phyloP scores from a whole-genome alignment of 2,888 invertebrate genomes.

The Yponomeuta evonymella region DNA sequence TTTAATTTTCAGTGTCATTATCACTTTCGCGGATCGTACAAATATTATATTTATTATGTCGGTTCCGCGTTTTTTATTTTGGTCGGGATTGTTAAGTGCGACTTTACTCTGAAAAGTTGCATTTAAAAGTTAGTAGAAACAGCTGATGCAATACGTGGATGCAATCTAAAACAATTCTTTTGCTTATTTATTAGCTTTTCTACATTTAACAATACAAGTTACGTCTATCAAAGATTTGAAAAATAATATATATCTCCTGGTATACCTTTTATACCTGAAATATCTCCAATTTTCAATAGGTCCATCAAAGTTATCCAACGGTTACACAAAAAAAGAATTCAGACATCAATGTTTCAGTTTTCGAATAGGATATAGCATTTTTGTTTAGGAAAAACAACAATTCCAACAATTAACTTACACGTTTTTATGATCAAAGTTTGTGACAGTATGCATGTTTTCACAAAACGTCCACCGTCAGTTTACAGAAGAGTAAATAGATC shows the following conservation, averaged over 20 bases:
- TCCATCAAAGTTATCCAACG: background rate
- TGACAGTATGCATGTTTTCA: conserved; percentile 12
- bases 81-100: background rate
- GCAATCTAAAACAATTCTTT: conserved; percentile 6
- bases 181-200: too few species aligned
- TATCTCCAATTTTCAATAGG: conserved; percentile 10
- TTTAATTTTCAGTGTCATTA: conserved; percentile 76
- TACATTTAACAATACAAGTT: too few species aligned
- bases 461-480: background rate
- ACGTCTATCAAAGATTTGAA: background rate
- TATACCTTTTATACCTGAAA: conserved; percentile 20
- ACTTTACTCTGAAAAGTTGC: conserved; percentile 14
- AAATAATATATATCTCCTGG: conserved; percentile 17
- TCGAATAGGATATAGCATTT: background rate
- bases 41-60: conserved; percentile 38
- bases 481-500: background rate
- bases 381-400: conserved; percentile 1
- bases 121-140: conserved; percentile 26
- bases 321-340: background rate
- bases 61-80: conserved; percentile 20
- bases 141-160: conserved; percentile 16
- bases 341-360: background rate
- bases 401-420: conserved; percentile 14
- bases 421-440: conserved; percentile 14
- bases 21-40: conserved; percentile 55